These are phyloP conservation scores for Podiceps cristatus DNA, from an alignment of 2,113 vertebrate genomes.

Conservation along the genomic window DNA sequence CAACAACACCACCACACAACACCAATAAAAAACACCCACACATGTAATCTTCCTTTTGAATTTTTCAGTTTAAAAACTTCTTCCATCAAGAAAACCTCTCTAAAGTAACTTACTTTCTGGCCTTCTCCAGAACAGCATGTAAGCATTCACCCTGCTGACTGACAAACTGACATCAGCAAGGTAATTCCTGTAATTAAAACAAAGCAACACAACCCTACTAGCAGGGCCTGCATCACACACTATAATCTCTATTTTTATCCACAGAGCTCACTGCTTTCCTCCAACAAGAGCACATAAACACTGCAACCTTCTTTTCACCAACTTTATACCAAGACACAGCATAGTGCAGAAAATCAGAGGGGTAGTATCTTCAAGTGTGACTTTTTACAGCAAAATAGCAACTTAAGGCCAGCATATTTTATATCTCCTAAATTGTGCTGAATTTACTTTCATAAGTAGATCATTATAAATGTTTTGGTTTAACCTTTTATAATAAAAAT, in stretches of 20 bases:
- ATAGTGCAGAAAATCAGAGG: neutral
- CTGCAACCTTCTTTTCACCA: neutral
- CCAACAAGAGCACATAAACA: neutral
- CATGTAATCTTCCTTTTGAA: neutral
- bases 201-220: neutral
- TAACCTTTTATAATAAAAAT: neutral
- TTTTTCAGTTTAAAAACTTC: neutral
- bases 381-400: neutral
- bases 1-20: too few species aligned
- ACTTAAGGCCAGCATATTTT: neutral
- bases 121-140: neutral
- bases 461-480: neutral
- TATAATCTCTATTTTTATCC: neutral
- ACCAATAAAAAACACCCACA: neutral
- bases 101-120: neutral
- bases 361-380: neutral
- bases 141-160: neutral
- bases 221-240: neutral
- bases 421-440: neutral
- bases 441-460: neutral
- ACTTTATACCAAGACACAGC: neutral
- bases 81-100: neutral
- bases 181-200: constrained; percentile 32
- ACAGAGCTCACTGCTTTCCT: neutral
- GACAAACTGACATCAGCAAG: neutral